Conservation (phyloP, 2,888 invertebrate genomes). For the Phortica magna region DNA sequence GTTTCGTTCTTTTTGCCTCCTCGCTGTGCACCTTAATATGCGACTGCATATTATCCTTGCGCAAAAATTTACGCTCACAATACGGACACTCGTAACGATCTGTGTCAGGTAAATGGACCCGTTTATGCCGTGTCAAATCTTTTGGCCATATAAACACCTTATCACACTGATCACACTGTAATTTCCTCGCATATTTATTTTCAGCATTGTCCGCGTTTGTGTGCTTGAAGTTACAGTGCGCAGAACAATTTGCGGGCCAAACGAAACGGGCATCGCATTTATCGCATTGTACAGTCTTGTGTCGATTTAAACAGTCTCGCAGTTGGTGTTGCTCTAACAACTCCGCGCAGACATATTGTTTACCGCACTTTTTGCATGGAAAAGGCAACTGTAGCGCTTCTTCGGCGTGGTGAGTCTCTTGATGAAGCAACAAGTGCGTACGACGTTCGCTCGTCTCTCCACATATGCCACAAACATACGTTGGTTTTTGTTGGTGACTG, state of each 20-base stretch:
- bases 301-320: constrained; percentile 69
- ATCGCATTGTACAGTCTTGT: constrained; percentile 62
- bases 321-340: constrained; percentile 80
- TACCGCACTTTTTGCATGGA: constrained; percentile 79
- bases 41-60: constrained; percentile 81
- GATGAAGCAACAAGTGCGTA: constrained; percentile 65
- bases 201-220: constrained; percentile 61
- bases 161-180: constrained; percentile 82
- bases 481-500: constrained; percentile 24
- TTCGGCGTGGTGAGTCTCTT: constrained; percentile 62
- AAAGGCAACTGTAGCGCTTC: constrained; percentile 74
- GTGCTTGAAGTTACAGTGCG: constrained; percentile 52
- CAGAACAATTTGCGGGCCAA: constrained; percentile 70
- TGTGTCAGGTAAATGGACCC: constrained; percentile 81
- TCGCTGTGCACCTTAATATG: constrained; percentile 81
- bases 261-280: constrained; percentile 69
- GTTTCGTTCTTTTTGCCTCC: constrained; percentile 43
- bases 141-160: constrained; percentile 83
- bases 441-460: constrained; percentile 52
- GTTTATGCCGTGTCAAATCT: constrained; percentile 82
- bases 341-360: constrained; percentile 79
- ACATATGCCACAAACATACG: constrained; percentile 69
- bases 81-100: constrained; percentile 80
- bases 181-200: constrained; percentile 71
- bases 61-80: constrained; percentile 81